Evolutionary conservation across 2,888 invertebrate genomes (phyloP).

Genomic region (Athalia circularis): DNA sequence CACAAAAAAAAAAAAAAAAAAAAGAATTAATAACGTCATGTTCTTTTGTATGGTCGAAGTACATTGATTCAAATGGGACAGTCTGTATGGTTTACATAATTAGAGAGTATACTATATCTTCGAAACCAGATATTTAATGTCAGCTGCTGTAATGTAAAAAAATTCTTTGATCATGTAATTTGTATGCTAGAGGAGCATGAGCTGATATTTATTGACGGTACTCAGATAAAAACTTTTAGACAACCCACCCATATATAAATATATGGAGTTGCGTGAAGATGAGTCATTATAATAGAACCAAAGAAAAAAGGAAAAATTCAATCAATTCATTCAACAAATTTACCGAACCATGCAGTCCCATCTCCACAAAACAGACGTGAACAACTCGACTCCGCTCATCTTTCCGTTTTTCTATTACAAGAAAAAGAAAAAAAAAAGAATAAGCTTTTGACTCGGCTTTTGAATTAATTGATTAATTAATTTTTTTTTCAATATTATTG

Average conservation of each 20-base stretch:
- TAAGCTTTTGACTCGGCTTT: too few relatives aligned
- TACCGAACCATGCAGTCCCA: too few relatives aligned
- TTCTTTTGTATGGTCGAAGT: too few relatives aligned
- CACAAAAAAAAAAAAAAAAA: too few relatives aligned
- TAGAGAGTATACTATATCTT: constrained; percentile 1
- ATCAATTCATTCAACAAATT: background rate
- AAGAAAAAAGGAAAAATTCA: background rate
- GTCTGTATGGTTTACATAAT: background rate
- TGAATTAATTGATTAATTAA: too few relatives aligned
- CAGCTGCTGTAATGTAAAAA: background rate
- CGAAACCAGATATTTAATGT: constrained; percentile 1
- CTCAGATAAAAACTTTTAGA: constrained; percentile 30
- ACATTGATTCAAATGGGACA: too few relatives aligned
- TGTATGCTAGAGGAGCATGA: constrained; percentile 41
- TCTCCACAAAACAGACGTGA: too few relatives aligned
- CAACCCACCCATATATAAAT: background rate
- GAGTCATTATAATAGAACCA: constrained; percentile 17
- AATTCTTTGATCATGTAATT: constrained; percentile 5
- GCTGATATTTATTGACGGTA: constrained; percentile 39
- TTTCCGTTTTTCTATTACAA: too few relatives aligned
- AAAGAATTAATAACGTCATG: too few relatives aligned
- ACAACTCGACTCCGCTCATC: too few relatives aligned
- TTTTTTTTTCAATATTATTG: background rate
- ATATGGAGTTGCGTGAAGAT: constrained; percentile 33
- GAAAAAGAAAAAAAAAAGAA: too few relatives aligned